Base-by-base conservation (phyloP, 2,888 invertebrate genomes). In the Pteria penguin region DNA sequence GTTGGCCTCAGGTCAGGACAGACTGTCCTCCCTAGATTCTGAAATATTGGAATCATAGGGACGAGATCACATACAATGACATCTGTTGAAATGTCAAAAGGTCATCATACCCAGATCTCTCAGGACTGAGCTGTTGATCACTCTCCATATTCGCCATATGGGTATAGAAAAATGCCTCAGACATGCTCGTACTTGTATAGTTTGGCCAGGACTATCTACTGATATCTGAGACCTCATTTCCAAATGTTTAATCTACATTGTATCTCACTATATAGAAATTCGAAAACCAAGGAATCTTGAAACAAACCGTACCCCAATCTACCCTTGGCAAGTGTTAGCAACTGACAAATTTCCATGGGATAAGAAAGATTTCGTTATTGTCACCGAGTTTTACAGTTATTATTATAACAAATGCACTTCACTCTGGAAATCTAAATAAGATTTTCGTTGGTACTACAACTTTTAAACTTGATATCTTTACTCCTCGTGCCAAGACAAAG, bases 351-450 rank as follows among this genome's bases (percentile, higher is more conserved):
- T 70, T 45, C 11, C 36, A 5, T 76, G 65, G 69, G 63, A 80
- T 27, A 55, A 74, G 24, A 26, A 14, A 29, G 52, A 72, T 26
- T 75, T 11, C 57, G 14, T 80, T 1, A 55, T 78, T 2, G 61
- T 80, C 26, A 62, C 71, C 14, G 80, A 80, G 52, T 80, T 72
- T 54, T 79, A 77, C 32, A 71, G 71, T 29, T 45, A 78, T 26
- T 80, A 69, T 26, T 70, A n/a, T n/a, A n/a, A n/a, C n/a, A n/a
- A n/a, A n/a, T n/a, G n/a, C n/a, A n/a, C n/a, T n/a, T n/a, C n/a
- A n/a, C n/a, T n/a, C n/a, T n/a, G n/a, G n/a, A n/a, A n/a, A n/a
- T n/a, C n/a, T n/a, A n/a, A n/a, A n/a, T n/a, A n/a, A n/a, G n/a
- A n/a, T n/a, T n/a, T n/a, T n/a, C n/a, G n/a, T n/a, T n/a, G n/a